Conservation (phyloP, 2,888 invertebrate genomes). For the Acronicta leporina region DNA sequence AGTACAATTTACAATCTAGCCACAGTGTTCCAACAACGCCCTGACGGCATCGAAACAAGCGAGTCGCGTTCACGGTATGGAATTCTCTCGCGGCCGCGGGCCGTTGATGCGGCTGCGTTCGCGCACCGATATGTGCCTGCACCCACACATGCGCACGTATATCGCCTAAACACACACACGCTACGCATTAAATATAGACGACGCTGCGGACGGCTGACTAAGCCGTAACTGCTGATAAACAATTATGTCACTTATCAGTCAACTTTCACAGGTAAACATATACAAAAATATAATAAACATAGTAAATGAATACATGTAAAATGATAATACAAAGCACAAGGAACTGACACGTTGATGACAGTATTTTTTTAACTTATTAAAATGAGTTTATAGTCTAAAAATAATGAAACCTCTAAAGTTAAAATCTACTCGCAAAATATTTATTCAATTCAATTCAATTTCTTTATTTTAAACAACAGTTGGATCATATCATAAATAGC, state of each 20-base stretch:
- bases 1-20: constrained; percentile 85
- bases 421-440: neutral
- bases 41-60: constrained; percentile 85
- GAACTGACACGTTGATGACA: constrained; percentile 23
- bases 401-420: constrained; percentile 12
- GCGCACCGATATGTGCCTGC: constrained; percentile 77
- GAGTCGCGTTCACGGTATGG: constrained; percentile 84
- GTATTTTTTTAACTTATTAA: neutral
- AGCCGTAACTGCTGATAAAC: constrained; percentile 64
- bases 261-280: constrained; percentile 52
- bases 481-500: no score
- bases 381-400: neutral
- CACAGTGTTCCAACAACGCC: constrained; percentile 82
- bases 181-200: constrained; percentile 68
- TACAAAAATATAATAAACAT: constrained; percentile 8
- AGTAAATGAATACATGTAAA: constrained; percentile 9
- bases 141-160: constrained; percentile 65
- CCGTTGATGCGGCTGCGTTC: constrained; percentile 81
- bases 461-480: no score
- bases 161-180: constrained; percentile 59
- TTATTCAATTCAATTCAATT: no score
- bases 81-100: constrained; percentile 79
- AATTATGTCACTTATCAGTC: constrained; percentile 62
- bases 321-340: constrained; percentile 8
- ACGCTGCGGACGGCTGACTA: constrained; percentile 62